Evolutionary conservation across 2,113 vertebrate genomes (phyloP).

Genomic region (Forbesichthys papilliferus): DNA sequence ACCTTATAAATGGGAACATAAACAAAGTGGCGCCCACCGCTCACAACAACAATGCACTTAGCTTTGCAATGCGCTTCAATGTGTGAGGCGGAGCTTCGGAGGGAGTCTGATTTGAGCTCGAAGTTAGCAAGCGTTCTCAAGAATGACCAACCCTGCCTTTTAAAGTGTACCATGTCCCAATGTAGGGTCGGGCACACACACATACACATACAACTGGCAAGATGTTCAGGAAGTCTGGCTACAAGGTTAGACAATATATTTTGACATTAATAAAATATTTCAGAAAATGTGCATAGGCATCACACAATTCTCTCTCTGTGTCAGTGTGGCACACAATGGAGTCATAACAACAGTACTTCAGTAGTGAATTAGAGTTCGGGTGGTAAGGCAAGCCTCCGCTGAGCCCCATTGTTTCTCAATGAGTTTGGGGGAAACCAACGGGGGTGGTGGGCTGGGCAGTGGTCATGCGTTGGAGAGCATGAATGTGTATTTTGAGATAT

Average conservation of each 20-base stretch:
- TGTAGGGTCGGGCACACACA: neutral
- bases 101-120: no score
- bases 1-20: no score
- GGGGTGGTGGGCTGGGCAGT: neutral
- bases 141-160: no score
- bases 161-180: no score
- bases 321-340: constrained; percentile 16
- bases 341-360: constrained; percentile 41
- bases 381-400: constrained; percentile 1
- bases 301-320: neutral
- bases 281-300: constrained; percentile 6
- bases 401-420: constrained; percentile 33
- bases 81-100: no score
- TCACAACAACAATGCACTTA: no score
- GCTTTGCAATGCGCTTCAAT: no score
- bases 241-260: constrained; percentile 19
- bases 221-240: constrained; percentile 9
- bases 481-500: constrained; percentile 39
- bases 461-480: constrained; percentile 5
- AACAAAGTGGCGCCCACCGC: no score
- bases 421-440: constrained; percentile 14
- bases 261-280: constrained; percentile 34
- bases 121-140: no score
- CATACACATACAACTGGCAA: constrained; percentile 5
- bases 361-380: constrained; percentile 37